Base-by-base conservation (phyloP, 2,888 invertebrate genomes). In the Eudasyphora cyanicolor region DNA sequence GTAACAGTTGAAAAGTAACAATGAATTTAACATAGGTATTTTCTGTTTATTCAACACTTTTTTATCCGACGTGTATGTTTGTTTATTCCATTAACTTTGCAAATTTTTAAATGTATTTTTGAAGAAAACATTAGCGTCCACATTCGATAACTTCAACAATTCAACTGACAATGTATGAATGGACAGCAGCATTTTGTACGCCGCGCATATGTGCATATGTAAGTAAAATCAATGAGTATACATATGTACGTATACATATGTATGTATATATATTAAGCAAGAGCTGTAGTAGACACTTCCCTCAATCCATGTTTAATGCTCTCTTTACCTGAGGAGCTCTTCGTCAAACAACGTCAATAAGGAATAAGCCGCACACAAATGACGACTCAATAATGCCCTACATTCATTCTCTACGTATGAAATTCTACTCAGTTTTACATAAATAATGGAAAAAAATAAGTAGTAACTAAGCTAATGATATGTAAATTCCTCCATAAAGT, bases 111-210 rank as follows among this genome's bases (percentile, higher is more conserved):
- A 71, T 69, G 17, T 69, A n/a, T 8, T 32, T 64, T 17, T 29
- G n/a, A 29, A 19, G 4, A 35, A 57, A 35, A 60, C 45, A 32
- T 76, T 32, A n/a, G 24, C 84, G 32, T 42, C 81, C 81, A 62
- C 67, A 76, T 81, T 67, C 81, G 76, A 45, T 74, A 84, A 84
- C 78, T 73, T 84, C 78, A 78, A 79, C 81, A 79, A 76, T 78
- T 49, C 84, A 81, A 84, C 84, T 84, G 76, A 81, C 74, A 75
- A 71, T 79, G 70, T 62, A 45, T 75, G 73, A 73, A 76, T 32
- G 76, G 67, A 69, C 79, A 64, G 76, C 73, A 74, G 12, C 64
- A 21, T 67, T 38, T 42, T 1, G 27, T 29, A 60, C n/a, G 60
- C 5, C 21, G 21, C 49, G 10, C 49, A 54, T 54, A 54, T 4